Conservation (phyloP, 2,888 invertebrate species). For the Merodon equestris region DNA sequence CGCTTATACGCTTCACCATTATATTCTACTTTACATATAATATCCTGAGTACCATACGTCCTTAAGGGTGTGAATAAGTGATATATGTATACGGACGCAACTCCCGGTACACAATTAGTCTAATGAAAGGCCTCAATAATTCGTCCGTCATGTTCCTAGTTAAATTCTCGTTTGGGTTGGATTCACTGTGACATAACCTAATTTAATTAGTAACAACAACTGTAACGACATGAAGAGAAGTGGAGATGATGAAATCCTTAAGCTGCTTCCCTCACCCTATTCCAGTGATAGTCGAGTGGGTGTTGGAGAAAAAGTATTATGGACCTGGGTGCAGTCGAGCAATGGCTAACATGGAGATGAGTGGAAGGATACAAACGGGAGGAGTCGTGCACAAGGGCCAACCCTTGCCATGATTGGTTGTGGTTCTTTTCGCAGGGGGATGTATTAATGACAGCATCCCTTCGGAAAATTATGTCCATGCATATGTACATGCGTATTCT, state of each 20-base stretch:
- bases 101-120: constrained; percentile 38
- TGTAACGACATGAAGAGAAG: constrained; percentile 8
- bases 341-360: no score
- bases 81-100: constrained; percentile 14
- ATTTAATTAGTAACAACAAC: constrained; percentile 40
- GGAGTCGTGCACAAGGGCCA: not conserved
- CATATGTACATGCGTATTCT: constrained; percentile 31
- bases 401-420: not conserved
- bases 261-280: no score
- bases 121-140: constrained; percentile 53
- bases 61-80: constrained; percentile 40
- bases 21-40: constrained; percentile 11
- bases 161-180: constrained; percentile 35
- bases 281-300: no score
- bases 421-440: not conserved
- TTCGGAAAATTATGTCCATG: constrained; percentile 1
- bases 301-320: constrained; percentile 3
- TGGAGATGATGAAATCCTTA: constrained; percentile 28
- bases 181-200: constrained; percentile 44
- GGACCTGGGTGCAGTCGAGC: constrained; percentile 17
- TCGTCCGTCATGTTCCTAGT: constrained; percentile 34
- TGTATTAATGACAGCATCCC: constrained; percentile 25
- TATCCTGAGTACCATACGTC: constrained; percentile 13
- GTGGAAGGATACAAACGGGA: not conserved
- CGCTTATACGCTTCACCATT: no score